These are phyloP conservation scores for Teleogryllus occipitalis DNA, from an alignment of 1,140 invertebrate genomes.

Conservation along the genomic window DNA sequence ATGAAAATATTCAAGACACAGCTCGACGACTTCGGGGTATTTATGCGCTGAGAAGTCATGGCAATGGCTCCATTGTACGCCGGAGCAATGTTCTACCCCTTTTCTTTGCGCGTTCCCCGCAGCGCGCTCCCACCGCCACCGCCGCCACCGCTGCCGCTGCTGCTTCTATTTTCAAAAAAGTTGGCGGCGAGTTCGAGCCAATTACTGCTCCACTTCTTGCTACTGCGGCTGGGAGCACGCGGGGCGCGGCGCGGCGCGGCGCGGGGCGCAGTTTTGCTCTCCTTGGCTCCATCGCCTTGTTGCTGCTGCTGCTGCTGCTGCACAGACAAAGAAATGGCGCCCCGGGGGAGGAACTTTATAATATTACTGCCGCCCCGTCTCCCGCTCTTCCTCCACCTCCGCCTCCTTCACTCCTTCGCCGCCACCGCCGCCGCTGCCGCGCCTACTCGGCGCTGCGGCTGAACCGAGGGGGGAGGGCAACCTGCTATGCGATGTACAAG, in stretches of 20 bases:
- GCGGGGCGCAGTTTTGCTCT: not conserved
- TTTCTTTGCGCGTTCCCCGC: not conserved
- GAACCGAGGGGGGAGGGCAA: not conserved
- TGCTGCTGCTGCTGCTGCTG: conserved; percentile 10
- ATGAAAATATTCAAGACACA: not conserved
- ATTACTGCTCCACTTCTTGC: conserved; percentile 12
- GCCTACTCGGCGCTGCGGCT: not conserved
- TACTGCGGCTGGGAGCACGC: not conserved
- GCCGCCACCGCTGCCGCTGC: not conserved
- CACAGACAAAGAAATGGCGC: conserved; percentile 3
- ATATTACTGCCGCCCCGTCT: conserved; percentile 14
- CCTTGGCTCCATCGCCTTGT: not conserved
- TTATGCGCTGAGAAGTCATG: not conserved
- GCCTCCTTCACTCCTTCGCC: not conserved
- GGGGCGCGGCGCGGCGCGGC: no score
- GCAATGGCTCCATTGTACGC: not conserved
- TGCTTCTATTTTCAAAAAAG: not conserved
- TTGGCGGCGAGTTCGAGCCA: conserved; percentile 8
- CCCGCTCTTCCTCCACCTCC: not conserved
- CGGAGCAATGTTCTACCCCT: not conserved
- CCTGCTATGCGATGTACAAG: conserved; percentile 16
- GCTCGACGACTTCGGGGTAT: not conserved
- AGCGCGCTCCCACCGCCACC: no score
- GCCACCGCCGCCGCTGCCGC: not conserved
- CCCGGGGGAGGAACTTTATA: conserved; percentile 9